Percentiles rank a stretch among this genome's conserved stretches.
Evolutionary conservation across 2,113 vertebrate species (phyloP).

Genomic region (Eulemur rufifrons): DNA sequence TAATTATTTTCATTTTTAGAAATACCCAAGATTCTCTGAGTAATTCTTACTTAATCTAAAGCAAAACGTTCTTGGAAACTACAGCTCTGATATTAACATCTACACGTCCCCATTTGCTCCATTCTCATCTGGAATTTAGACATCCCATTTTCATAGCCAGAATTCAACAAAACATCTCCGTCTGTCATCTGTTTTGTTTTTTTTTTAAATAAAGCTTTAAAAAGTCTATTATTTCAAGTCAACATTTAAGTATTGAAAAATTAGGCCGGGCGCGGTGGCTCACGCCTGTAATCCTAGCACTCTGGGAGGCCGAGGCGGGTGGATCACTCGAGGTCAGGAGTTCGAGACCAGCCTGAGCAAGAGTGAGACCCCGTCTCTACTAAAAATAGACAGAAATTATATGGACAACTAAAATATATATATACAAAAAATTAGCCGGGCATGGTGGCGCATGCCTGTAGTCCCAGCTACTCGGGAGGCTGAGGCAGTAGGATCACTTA

Average conservation of each 20-base stretch:
- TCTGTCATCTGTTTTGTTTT: conserved; percentile 59
- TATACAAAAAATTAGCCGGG: no score
- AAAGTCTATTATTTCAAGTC: conserved; percentile 25
- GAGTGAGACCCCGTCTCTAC: no score
- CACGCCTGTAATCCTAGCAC: no score
- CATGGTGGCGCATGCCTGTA: no score
- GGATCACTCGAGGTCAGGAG: no score
- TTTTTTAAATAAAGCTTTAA: conserved; percentile 52
- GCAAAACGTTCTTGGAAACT: conserved; percentile 48
- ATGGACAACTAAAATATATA: no score
- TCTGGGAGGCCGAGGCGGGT: no score
- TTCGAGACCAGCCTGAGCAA: no score
- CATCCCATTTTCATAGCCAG: conserved; percentile 28
- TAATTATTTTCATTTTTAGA: conserved; percentile 51
- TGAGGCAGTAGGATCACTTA: no score
- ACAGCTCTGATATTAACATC: conserved; percentile 51
- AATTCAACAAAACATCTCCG: conserved; percentile 46
- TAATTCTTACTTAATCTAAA: conserved; percentile 46
- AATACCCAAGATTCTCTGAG: conserved; percentile 33
- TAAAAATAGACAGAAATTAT: no score
- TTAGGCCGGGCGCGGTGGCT: no score
- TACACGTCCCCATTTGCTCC: not conserved
- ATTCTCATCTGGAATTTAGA: conserved; percentile 62
- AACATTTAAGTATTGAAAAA: conserved; percentile 39
- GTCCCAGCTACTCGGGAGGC: no score